Base-by-base conservation (phyloP, 2,797 vertebrate genomes). In the Allobates femoralis region DNA sequence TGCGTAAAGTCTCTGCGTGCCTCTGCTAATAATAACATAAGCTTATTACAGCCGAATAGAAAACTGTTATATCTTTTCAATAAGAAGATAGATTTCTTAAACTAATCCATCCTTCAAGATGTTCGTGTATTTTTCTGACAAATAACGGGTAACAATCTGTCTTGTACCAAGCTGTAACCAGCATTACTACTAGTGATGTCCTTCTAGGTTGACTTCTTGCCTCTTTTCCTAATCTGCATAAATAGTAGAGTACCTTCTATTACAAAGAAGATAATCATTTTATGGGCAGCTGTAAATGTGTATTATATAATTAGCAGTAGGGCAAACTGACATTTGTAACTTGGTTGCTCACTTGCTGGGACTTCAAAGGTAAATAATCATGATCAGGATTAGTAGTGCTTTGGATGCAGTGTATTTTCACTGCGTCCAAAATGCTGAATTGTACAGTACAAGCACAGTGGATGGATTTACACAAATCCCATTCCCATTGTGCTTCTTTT, bases 31-130 rank as follows among this genome's bases (percentile, higher is more conserved):
- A 51, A 60, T 79, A 76, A 76, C 46, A 76, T 76, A 76, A 55
- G 73, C 73, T 55, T 76, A 76, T 76, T 76, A 76, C 26, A 53
- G 50, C 71, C 51, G 41, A 69, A 75, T 53, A 76, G 26, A 15
- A 76, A 53, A 53, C 73, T 30, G 53, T 51, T 76, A 76, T 30
- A 30, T 76, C 26, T 30, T 30, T 18, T 76, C 50, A 76, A 76
- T 51, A 76, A 71, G 67, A 71, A 53, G 46, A 30, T 28, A 76
- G 46, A 76, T 53, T 76, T 76, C 46, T 51, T 75, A 76, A 51
- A 55, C 73, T 51, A 76, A 76, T 76, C 73, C 73, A 76, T 55
- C n/a, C 50, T 76, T 51, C 50, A 76, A 76, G 73, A 53, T 76
- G 76, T 60, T 60, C 26, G 15, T 30, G 50, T 30, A 30, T 30